A percentile compares a stretch with the other conserved stretches of the same genome.
phyloP scores from a whole-genome alignment of 2,888 invertebrate genomes.

The Coleophora deauratella region DNA sequence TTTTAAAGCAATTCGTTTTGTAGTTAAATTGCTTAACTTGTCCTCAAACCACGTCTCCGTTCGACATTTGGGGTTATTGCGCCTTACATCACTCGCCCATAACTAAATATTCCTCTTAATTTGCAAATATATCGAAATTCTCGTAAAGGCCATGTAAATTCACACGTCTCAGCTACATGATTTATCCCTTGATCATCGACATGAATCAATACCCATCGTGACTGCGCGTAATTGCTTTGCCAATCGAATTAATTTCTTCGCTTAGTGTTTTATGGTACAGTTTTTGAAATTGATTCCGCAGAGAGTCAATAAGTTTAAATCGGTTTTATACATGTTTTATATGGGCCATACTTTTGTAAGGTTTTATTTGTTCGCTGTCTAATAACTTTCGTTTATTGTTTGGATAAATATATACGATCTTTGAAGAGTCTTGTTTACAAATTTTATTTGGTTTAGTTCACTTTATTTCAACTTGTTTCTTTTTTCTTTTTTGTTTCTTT shows the following conservation, averaged over 20 bases:
- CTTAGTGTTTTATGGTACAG: conserved; percentile 58
- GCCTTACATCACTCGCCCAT: conserved; percentile 10
- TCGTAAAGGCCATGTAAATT: conserved; percentile 51
- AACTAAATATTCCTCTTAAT: conserved; percentile 22
- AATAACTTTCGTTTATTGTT: neutral
- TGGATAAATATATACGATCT: neutral
- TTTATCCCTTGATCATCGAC: conserved; percentile 52
- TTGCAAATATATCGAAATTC: conserved; percentile 43
- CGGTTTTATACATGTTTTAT: conserved; percentile 32
- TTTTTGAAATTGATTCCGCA: conserved; percentile 63
- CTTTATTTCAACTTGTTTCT: no score
- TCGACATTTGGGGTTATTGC: neutral
- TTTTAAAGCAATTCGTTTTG: no score
- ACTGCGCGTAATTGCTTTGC: conserved; percentile 66
- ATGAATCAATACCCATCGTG: conserved; percentile 65
- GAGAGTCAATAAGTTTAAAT: conserved; percentile 42
- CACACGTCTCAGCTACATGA: conserved; percentile 43
- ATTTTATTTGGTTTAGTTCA: no score
- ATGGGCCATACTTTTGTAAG: conserved; percentile 22
- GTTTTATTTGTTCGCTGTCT: conserved; percentile 6
- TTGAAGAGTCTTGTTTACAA: no score
- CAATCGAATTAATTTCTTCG: conserved; percentile 67
- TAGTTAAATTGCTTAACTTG: no score
- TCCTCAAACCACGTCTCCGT: no score
- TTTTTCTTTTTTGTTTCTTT: no score